Evolutionary conservation across 2,797 vertebrate species (phyloP).

Genomic region (Bufotes viridis): DNA sequence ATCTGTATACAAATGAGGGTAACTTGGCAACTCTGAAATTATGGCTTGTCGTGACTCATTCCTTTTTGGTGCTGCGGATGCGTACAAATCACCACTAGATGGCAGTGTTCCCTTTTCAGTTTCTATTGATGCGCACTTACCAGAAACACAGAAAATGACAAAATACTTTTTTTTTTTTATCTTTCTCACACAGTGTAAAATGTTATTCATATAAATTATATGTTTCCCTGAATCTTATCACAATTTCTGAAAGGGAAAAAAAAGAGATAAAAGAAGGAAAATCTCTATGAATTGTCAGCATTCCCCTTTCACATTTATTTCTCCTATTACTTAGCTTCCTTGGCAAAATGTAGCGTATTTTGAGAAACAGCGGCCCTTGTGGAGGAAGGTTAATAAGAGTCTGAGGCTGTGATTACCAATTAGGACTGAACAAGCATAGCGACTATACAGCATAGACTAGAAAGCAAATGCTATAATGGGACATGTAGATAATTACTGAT

Average conservation of each 20-base stretch:
- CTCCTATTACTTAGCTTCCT: conserved; percentile 46
- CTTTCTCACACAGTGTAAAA: conserved; percentile 46
- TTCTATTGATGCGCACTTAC: not conserved
- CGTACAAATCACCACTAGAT: conserved; percentile 13
- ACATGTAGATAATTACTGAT: conserved; percentile 30
- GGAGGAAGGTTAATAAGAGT: conserved; percentile 49
- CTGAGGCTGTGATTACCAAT: conserved; percentile 51
- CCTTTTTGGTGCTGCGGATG: not conserved
- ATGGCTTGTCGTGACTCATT: conserved; percentile 7
- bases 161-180: conserved; percentile 31
- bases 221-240: conserved; percentile 56
- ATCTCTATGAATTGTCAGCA: conserved; percentile 40
- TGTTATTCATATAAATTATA: conserved; percentile 55
- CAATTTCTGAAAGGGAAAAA: conserved; percentile 34
- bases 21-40: conserved; percentile 22
- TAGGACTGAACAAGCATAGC: conserved; percentile 32
- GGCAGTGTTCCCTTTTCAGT: conserved; percentile 30
- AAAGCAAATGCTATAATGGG: conserved; percentile 7
- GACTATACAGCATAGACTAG: not conserved
- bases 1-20: conserved; percentile 23
- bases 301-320: conserved; percentile 34
- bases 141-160: conserved; percentile 34
- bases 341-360: conserved; percentile 14
- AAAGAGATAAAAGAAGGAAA: conserved; percentile 21
- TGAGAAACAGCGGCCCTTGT: conserved; percentile 32